phyloP scores from a whole-genome alignment of 2,797 vertebrate genomes.

The Etheostoma nigrum region DNA sequence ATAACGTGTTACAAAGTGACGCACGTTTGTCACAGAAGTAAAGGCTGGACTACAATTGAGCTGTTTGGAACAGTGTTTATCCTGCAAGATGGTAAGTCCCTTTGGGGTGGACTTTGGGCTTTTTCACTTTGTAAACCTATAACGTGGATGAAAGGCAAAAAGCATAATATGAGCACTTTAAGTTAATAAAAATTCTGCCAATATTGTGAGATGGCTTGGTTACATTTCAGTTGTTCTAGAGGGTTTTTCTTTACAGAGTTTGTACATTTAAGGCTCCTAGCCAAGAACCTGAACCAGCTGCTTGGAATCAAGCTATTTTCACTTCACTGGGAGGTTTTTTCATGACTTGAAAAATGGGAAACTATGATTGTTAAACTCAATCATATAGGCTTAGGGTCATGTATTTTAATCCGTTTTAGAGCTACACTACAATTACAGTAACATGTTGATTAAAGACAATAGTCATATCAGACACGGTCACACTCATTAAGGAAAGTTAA shows the following conservation, averaged over 20 bases:
- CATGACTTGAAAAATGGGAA: background rate
- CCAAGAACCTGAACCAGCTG: conserved; percentile 17
- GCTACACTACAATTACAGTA: conserved; percentile 32
- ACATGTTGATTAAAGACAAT: conserved; percentile 20
- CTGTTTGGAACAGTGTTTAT: too few species aligned
- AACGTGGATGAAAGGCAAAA: too few species aligned
- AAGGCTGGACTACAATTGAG: too few species aligned
- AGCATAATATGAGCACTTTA: background rate
- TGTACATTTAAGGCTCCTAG: background rate
- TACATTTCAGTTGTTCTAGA: background rate
- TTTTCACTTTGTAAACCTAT: too few species aligned
- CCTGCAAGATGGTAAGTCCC: too few species aligned
- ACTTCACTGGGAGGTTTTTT: conserved; percentile 19
- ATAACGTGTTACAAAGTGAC: too few species aligned
- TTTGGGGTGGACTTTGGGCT: too few species aligned
- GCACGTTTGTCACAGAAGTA: too few species aligned
- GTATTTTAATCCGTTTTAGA: background rate
- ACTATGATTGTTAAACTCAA: background rate
- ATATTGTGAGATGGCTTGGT: conserved; percentile 11
- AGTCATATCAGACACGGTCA: conserved; percentile 16
- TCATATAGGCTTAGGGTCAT: background rate
- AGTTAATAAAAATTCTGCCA: conserved; percentile 15
- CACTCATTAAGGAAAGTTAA: conserved; percentile 29
- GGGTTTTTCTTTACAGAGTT: background rate
- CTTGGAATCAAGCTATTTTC: conserved; percentile 34